Base-by-base conservation (phyloP, 2,888 invertebrate species). In the Nephrotoma appendiculata region DNA sequence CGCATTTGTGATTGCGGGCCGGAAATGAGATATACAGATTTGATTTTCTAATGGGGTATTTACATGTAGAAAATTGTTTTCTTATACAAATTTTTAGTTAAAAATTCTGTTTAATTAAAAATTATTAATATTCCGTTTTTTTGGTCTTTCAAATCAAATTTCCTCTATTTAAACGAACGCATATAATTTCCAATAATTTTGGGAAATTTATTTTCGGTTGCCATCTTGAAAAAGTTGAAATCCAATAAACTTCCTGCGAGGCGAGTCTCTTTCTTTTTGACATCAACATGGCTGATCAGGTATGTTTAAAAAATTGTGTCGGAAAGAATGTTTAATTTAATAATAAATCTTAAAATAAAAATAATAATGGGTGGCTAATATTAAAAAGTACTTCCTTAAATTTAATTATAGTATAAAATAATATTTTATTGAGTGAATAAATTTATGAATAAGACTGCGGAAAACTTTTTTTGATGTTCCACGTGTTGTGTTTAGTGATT, bases 251-350 rank as follows among this genome's bases (percentile, higher is more conserved):
- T 86, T 86, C 41, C 52, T 52, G 86, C 42, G n/a, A 86, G 19
- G 1, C 2, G n/a, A n/a, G 1, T n/a, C n/a, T 52, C 86, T 42
- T 41, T 86, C 86, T 86, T 89, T 90, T 90, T 90, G 89, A 89
- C 90, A 93, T 92, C 94, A 95, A 95, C 92, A 96, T 96, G 96
- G 96, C 96, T 93, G 96, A 96, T 92, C 96, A 96, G 95, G 96
- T 95, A 94, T 91, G 94, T 93, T 15, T 41, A 11, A 83, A 86
- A 86, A 45, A 48, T 45, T 31, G 41, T 12, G 41, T 48, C 9
- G 31, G 31, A 86, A 31, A 48, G 41, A 48, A 42, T 42, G 44
- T 44, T 42, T 85, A 85, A 44, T 42, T 42, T 19, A 42, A 85
- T 43, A 85, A 85, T 15, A 85, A 19, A 85, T n/a, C 15, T 85